Evolutionary conservation across 2,888 invertebrate genomes (phyloP).

Genomic region (Phrixothrix hirtus): DNA sequence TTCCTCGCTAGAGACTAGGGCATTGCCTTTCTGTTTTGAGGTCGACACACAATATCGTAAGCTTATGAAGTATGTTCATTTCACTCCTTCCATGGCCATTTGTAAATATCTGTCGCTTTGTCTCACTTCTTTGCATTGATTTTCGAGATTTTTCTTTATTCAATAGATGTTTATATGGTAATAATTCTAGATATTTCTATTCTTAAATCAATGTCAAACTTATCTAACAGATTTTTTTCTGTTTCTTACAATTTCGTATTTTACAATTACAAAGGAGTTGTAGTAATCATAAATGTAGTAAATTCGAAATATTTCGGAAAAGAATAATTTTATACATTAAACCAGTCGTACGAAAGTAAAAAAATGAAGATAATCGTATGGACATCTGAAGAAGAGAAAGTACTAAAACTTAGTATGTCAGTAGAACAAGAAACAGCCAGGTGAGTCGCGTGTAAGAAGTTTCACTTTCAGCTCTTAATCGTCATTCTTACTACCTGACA

Average conservation of each 20-base stretch:
- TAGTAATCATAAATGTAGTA: too few relatives aligned
- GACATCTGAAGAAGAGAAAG: conserved; percentile 15
- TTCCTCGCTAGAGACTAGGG: conserved; percentile 50
- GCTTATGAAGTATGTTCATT: conserved; percentile 27
- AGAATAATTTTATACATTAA: too few relatives aligned
- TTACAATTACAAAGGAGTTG: too few relatives aligned
- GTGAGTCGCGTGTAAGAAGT: conserved; percentile 20
- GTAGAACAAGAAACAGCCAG: conserved; percentile 16
- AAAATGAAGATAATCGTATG: too few relatives aligned
- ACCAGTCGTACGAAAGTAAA: too few relatives aligned
- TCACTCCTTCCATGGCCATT: conserved; percentile 29
- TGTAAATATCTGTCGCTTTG: conserved; percentile 10
- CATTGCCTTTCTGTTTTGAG: conserved; percentile 56
- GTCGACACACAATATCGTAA: conserved; percentile 46
- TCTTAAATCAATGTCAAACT: conserved; percentile 26
- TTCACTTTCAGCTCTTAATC: conserved; percentile 29
- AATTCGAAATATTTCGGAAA: too few relatives aligned
- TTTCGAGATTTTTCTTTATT: conserved; percentile 3
- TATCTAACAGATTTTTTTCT: too few relatives aligned
- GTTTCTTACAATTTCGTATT: too few relatives aligned
- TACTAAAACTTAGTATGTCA: conserved; percentile 23
- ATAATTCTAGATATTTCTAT: conserved; percentile 23
- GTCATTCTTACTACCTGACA: conserved; percentile 11
- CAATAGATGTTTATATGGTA: conserved; percentile 15
- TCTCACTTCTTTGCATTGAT: conserved; percentile 12